Evolutionary conservation across 2,113 vertebrate genomes (phyloP).

Genomic region (Camarhynchus parvulus): DNA sequence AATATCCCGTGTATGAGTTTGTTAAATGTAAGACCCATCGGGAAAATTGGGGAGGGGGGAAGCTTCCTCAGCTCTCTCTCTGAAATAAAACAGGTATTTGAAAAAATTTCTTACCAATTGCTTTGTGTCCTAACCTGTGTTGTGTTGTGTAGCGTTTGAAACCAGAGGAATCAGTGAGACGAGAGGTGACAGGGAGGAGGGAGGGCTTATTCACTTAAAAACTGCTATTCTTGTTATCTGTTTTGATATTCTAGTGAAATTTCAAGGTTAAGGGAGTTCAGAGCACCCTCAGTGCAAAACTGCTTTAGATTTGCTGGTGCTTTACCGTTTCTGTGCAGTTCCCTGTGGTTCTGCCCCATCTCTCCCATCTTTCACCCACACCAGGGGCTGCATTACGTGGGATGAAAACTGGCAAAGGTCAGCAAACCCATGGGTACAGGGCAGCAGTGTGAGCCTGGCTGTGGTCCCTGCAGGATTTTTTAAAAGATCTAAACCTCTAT

Average conservation of each 20-base stretch:
- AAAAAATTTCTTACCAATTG: background rate
- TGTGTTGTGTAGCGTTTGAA: background rate
- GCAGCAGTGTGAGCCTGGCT: background rate
- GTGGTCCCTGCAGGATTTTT: constrained; percentile 14
- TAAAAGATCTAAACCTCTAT: background rate
- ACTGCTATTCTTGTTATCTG: background rate
- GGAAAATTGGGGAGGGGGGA: background rate
- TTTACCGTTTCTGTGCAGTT: constrained; percentile 38
- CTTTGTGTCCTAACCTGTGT: background rate
- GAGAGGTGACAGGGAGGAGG: background rate
- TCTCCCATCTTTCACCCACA: constrained; percentile 28
- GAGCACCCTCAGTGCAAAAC: background rate
- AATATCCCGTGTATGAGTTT: constrained; percentile 57
- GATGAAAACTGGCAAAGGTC: constrained; percentile 66
- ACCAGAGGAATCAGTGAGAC: background rate
- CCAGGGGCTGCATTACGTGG: constrained; percentile 63
- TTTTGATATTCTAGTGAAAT: background rate
- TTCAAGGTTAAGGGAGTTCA: constrained; percentile 26
- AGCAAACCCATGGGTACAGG: constrained; percentile 24
- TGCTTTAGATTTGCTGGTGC: background rate
- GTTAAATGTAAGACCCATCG: background rate
- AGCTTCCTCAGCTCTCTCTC: background rate
- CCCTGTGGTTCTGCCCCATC: constrained; percentile 19
- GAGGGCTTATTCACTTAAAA: background rate
- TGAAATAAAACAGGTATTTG: background rate